Evolutionary conservation across 2,113 vertebrate genomes (phyloP).

Genomic region (Caretta caretta): DNA sequence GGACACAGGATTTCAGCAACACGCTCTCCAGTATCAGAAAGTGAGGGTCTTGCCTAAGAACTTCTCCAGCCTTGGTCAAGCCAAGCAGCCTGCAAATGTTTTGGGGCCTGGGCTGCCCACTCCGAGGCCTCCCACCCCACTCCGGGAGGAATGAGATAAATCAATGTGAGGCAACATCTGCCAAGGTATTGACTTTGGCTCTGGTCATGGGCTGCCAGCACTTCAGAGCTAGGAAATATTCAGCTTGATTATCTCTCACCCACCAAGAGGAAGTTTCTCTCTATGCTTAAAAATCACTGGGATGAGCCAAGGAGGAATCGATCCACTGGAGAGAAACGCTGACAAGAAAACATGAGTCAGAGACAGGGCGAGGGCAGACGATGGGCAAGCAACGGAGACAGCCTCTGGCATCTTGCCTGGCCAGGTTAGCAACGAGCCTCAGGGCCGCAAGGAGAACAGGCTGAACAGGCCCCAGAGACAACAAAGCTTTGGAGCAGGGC

Average conservation of each 20-base stretch:
- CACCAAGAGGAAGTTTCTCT: conserved; percentile 77
- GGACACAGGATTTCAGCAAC: conserved; percentile 32
- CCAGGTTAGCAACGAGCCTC: conserved; percentile 23
- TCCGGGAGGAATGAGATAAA: conserved; percentile 74
- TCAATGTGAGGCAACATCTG: conserved; percentile 82
- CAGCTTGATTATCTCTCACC: conserved; percentile 84
- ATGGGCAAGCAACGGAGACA: conserved; percentile 60
- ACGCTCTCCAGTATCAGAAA: conserved; percentile 40
- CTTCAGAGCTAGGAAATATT: conserved; percentile 83
- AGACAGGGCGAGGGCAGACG: conserved; percentile 60
- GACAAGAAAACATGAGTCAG: conserved; percentile 75
- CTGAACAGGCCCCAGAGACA: neutral
- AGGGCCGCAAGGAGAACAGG: conserved; percentile 19
- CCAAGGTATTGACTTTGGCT: conserved; percentile 83
- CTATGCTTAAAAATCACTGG: conserved; percentile 79
- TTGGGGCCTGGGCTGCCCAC: conserved; percentile 51
- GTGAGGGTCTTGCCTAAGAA: conserved; percentile 22
- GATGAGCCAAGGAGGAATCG: conserved; percentile 74
- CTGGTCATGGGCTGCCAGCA: conserved; percentile 74
- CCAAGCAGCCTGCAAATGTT: conserved; percentile 49
- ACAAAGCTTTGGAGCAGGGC: conserved; percentile 3
- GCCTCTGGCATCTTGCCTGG: conserved; percentile 57
- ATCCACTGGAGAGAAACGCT: conserved; percentile 75
- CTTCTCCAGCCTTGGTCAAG: conserved; percentile 46
- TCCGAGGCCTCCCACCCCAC: conserved; percentile 56